These are phyloP conservation scores for Iphiclides podalirius DNA, from an alignment of 2,888 invertebrate species.

Conservation along the genomic window DNA sequence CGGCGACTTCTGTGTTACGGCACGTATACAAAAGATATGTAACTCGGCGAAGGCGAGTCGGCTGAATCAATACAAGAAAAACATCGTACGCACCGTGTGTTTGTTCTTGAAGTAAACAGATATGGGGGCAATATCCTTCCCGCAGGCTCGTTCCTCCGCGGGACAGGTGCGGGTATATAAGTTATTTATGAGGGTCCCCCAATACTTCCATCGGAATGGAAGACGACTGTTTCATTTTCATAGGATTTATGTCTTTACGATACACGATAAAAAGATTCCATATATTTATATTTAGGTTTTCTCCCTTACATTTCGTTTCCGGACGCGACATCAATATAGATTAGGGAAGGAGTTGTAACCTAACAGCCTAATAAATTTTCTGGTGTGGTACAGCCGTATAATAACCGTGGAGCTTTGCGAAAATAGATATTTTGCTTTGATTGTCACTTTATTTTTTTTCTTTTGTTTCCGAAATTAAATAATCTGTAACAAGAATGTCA, in stretches of 20 bases:
- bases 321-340: not conserved
- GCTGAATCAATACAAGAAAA: conserved; percentile 20
- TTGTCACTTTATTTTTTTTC: too few relatives aligned
- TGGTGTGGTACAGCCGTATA: not conserved
- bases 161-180: conserved; percentile 53
- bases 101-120: conserved; percentile 32
- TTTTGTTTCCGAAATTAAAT: too few relatives aligned
- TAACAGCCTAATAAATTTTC: not conserved
- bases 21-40: conserved; percentile 13
- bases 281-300: conserved; percentile 14
- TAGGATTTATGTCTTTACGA: conserved; percentile 41
- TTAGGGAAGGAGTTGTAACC: not conserved
- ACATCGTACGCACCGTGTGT: conserved; percentile 14
- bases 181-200: conserved; percentile 55
- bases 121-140: conserved; percentile 41
- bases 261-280: conserved; percentile 21
- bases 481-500: too few relatives aligned
- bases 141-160: conserved; percentile 35
- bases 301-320: not conserved
- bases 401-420: not conserved
- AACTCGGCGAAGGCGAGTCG: conserved; percentile 3
- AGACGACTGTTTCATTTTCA: conserved; percentile 45
- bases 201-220: conserved; percentile 38
- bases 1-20: conserved; percentile 4
- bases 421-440: not conserved